These are phyloP conservation scores for Armadillidium nasatum DNA, from an alignment of 1,140 invertebrate species.

Conservation along the genomic window DNA sequence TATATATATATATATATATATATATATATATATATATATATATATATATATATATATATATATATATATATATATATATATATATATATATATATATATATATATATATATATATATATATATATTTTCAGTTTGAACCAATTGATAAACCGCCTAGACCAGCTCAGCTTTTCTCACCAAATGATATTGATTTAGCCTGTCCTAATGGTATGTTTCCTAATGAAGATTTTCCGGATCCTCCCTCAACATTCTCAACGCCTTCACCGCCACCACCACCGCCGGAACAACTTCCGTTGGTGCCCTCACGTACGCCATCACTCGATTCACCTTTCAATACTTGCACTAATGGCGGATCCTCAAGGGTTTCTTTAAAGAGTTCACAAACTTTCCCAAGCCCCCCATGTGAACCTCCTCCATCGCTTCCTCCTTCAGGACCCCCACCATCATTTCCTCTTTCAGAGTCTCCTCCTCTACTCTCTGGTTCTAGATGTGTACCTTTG, in stretches of 20 bases:
- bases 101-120: not conserved
- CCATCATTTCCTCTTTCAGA: not conserved
- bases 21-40: not conserved
- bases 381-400: not conserved
- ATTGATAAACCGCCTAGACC: not conserved
- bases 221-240: not conserved
- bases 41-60: not conserved
- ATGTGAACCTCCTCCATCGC: not conserved
- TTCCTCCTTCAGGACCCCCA: not conserved
- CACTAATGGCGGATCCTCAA: not conserved
- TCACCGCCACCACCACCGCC: not conserved
- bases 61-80: constrained; percentile 13
- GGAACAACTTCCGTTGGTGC: not conserved
- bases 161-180: constrained; percentile 1
- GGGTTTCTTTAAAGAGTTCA: not conserved
- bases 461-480: not conserved
- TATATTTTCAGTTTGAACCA: not conserved
- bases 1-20: not conserved
- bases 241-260: not conserved
- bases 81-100: constrained; percentile 15
- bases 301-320: not conserved
- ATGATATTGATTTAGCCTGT: not conserved
- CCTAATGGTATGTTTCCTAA: not conserved
- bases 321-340: not conserved
- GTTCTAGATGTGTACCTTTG: not conserved